Evolutionary conservation across 2,113 vertebrate genomes (phyloP).

Genomic region (Melozone crissalis): DNA sequence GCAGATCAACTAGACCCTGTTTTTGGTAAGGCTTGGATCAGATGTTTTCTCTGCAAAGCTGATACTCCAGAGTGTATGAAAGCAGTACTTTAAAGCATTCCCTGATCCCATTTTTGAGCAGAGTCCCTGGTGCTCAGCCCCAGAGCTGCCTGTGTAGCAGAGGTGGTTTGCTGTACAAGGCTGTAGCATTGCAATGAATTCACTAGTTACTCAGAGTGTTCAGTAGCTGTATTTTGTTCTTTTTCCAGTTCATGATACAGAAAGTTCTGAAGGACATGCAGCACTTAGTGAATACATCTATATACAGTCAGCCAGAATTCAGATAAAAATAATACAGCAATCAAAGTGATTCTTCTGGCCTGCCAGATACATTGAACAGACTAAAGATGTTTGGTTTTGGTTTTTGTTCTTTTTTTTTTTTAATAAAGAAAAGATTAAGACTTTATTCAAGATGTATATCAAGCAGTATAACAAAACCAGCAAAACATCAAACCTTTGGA

Average conservation of each 20-base stretch:
- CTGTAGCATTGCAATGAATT: conserved; percentile 13
- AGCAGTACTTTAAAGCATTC: background rate
- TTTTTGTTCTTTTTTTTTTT: background rate
- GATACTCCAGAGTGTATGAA: background rate
- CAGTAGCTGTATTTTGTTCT: conserved; percentile 63
- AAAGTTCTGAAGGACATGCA: conserved; percentile 65
- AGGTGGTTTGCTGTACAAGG: background rate
- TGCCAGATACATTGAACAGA: conserved; percentile 67
- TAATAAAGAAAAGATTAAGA: conserved; percentile 77
- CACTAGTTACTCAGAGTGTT: conserved; percentile 44
- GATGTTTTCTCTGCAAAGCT: background rate
- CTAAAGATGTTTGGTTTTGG: background rate
- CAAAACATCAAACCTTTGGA: conserved; percentile 69
- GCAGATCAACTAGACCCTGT: rapidly evolving
- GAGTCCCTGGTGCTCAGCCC: background rate
- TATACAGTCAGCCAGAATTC: conserved; percentile 64
- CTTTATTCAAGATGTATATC: conserved; percentile 76
- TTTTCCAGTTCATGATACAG: conserved; percentile 65
- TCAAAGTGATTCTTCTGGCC: conserved; percentile 62
- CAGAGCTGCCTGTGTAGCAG: background rate
- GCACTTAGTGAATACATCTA: conserved; percentile 64
- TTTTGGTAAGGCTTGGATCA: background rate
- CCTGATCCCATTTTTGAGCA: background rate
- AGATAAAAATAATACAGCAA: conserved; percentile 53
- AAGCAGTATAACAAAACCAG: conserved; percentile 75